Conservation (phyloP, 2,113 vertebrate genomes). For the Diadophis punctatus region DNA sequence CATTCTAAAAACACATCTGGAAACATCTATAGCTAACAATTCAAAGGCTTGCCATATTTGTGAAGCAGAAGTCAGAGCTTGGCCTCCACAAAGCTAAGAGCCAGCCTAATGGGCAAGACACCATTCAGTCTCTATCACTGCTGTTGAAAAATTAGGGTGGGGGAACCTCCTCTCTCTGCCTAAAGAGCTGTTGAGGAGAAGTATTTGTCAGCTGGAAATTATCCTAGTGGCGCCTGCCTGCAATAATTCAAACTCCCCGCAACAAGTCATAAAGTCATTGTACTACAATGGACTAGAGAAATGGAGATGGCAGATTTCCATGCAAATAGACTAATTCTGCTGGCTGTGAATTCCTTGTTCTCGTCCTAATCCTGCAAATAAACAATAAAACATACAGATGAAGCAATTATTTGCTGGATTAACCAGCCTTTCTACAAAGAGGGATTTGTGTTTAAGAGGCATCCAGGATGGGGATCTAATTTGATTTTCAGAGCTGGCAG, state of each 20-base stretch:
- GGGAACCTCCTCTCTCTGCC: too few relatives aligned
- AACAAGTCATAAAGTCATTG: background rate
- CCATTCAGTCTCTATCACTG: background rate
- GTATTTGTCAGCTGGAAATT: background rate
- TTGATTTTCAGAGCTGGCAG: background rate
- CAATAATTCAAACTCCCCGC: background rate
- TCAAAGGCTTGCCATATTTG: background rate
- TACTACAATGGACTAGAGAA: background rate
- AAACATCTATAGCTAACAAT: background rate
- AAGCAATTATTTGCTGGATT: conserved; percentile 10
- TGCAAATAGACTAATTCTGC: background rate
- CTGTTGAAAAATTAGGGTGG: background rate
- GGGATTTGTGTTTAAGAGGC: background rate
- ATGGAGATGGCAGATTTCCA: conserved; percentile 11
- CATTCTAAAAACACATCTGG: background rate
- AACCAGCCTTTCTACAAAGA: background rate
- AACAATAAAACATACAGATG: conserved; percentile 2
- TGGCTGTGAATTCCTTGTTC: conserved; percentile 7
- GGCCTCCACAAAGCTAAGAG: background rate
- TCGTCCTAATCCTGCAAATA: conserved; percentile 10
- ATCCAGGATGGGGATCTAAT: background rate
- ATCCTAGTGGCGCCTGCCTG: background rate
- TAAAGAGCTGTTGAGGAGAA: background rate
- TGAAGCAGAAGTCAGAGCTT: background rate
- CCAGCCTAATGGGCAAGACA: background rate